Conservation (phyloP, 2,113 vertebrate genomes). For the Prionailurus bengalensis region DNA sequence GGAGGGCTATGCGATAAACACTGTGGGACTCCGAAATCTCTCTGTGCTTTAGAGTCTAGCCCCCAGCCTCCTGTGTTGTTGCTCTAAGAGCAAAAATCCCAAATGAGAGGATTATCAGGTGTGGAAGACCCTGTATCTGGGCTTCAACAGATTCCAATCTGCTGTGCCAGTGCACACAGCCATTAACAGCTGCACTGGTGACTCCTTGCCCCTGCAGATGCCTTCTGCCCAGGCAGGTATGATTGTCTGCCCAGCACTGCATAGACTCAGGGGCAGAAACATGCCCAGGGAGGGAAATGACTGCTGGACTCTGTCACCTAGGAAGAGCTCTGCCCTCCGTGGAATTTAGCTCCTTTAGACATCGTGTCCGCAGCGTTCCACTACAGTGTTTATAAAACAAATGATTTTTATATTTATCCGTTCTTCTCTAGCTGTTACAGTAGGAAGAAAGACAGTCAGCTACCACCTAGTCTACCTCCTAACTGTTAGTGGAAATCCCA, state of each 20-base stretch:
- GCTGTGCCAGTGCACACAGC: too few species aligned
- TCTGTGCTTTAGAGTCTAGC: not conserved
- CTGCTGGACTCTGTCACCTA: not conserved
- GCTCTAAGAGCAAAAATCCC: not conserved
- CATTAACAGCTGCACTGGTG: fast-evolving
- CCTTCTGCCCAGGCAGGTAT: too few species aligned
- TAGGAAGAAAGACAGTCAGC: not conserved
- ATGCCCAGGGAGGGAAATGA: not conserved
- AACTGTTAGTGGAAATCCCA: not conserved
- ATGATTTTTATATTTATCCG: not conserved
- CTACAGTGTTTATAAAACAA: not conserved
- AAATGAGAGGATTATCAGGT: not conserved
- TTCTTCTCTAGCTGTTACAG: not conserved
- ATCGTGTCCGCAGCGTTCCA: not conserved
- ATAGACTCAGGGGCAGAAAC: not conserved
- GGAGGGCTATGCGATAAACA: not conserved
- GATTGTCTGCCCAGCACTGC: not conserved
- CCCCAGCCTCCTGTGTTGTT: not conserved
- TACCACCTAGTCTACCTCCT: not conserved
- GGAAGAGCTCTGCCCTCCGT: not conserved
- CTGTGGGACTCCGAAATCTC: not conserved
- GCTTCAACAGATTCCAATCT: not conserved
- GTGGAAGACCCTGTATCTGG: not conserved
- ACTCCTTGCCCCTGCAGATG: not conserved
- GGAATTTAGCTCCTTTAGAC: not conserved